These are phyloP conservation scores for Phengaris arion DNA, from an alignment of 2,888 invertebrate genomes.

Conservation along the genomic window DNA sequence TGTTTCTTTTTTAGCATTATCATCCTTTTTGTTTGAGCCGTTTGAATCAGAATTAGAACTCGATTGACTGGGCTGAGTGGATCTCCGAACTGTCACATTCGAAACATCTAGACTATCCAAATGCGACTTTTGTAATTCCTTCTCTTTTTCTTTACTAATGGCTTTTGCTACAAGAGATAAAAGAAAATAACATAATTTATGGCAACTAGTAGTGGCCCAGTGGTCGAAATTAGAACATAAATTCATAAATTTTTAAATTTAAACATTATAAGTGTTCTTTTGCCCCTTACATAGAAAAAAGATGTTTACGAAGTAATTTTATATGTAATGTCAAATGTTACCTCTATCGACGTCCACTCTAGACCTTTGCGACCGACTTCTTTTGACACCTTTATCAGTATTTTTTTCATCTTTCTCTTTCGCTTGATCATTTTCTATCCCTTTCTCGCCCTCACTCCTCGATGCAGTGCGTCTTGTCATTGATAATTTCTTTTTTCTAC, in stretches of 20 bases:
- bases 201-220: too few species aligned
- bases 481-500: constrained; percentile 62
- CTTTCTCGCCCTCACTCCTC: constrained; percentile 22
- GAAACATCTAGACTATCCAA: constrained; percentile 53
- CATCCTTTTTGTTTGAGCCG: constrained; percentile 41
- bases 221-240: too few species aligned
- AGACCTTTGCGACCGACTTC: constrained; percentile 65
- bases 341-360: constrained; percentile 65
- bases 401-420: constrained; percentile 37
- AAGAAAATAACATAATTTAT: too few species aligned
- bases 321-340: constrained; percentile 36
- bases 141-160: constrained; percentile 30
- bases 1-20: constrained; percentile 43
- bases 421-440: constrained; percentile 40
- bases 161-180: constrained; percentile 36
- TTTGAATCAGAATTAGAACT: constrained; percentile 52
- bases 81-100: constrained; percentile 57
- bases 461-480: constrained; percentile 45
- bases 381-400: constrained; percentile 57
- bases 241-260: too few species aligned
- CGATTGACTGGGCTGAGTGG: constrained; percentile 48
- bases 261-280: too few species aligned
- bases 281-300: too few species aligned
- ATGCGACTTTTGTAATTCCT: constrained; percentile 37
- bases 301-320: too few species aligned